These are phyloP conservation scores for Megamerina dolium DNA, from an alignment of 2,888 invertebrate genomes.

Conservation along the genomic window DNA sequence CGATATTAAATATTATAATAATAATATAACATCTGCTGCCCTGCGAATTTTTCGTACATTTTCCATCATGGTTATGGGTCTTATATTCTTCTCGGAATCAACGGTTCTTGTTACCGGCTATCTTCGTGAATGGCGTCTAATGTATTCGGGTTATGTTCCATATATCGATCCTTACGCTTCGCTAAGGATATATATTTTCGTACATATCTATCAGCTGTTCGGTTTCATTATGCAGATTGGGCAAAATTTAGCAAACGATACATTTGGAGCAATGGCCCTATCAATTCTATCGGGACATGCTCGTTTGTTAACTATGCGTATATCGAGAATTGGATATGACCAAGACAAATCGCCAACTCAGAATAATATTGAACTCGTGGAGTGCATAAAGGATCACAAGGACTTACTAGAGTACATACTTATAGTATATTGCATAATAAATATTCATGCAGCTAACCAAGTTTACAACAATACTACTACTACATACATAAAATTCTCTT, in stretches of 20 bases:
- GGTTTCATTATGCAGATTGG: slow-evolving; percentile 19
- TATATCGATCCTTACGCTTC: no score
- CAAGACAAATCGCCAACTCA: background rate
- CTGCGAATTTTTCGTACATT: slow-evolving; percentile 5
- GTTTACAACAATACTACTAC: no score
- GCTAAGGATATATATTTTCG: no score
- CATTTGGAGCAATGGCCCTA: slow-evolving; percentile 6
- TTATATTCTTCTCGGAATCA: no score
- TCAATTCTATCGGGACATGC: background rate
- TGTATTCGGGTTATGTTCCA: slow-evolving; percentile 27
- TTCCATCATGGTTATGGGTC: no score
- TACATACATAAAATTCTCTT: no score
- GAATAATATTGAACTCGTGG: slow-evolving; percentile 9
- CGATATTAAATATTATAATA: slow-evolving; percentile 17
- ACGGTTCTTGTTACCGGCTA: no score
- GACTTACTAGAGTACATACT: slow-evolving; percentile 15
- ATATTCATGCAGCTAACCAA: no score
- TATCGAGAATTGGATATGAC: background rate
- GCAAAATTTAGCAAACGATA: slow-evolving; percentile 19
- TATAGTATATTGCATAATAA: background rate
- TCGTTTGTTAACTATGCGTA: background rate
- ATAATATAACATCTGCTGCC: background rate
- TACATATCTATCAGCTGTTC: slow-evolving; percentile 21
- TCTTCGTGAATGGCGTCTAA: slow-evolving; percentile 17
- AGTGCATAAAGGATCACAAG: slow-evolving; percentile 16